A percentile compares a stretch with the other conserved stretches of the same genome.
Conservation (phyloP, 2,888 invertebrate genomes). For the Balanococcus diminutus region DNA sequence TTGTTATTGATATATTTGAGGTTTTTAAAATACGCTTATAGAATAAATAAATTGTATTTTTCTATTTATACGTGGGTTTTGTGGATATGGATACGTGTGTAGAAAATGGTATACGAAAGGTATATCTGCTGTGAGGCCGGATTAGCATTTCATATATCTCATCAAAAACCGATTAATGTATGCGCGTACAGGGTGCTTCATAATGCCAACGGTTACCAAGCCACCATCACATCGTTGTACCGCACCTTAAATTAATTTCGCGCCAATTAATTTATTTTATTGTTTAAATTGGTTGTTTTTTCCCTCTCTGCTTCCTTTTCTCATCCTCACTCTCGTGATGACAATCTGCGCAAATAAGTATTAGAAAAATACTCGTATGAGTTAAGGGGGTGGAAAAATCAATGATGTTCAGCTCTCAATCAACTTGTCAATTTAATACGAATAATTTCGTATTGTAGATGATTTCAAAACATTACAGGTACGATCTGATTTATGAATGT, state of each 20-base stretch:
- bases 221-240: not conserved
- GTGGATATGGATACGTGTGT: not conserved
- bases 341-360: no score
- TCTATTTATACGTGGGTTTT: not conserved
- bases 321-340: not conserved
- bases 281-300: not conserved
- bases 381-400: no score
- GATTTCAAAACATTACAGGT: no score
- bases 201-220: not conserved
- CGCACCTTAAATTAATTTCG: constrained; percentile 2
- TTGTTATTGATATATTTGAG: not conserved
- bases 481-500: no score
- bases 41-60: not conserved
- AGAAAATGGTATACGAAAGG: not conserved
- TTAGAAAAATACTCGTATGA: no score
- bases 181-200: constrained; percentile 29
- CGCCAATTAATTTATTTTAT: constrained; percentile 9
- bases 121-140: not conserved
- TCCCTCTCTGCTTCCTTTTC: not conserved
- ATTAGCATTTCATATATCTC: constrained; percentile 29
- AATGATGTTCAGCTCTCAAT: no score
- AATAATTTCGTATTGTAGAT: no score
- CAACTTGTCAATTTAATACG: no score
- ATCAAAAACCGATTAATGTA: constrained; percentile 42
- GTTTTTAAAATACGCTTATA: not conserved